Conservation (phyloP, 2,888 invertebrate genomes). For the Philaethria dido region DNA sequence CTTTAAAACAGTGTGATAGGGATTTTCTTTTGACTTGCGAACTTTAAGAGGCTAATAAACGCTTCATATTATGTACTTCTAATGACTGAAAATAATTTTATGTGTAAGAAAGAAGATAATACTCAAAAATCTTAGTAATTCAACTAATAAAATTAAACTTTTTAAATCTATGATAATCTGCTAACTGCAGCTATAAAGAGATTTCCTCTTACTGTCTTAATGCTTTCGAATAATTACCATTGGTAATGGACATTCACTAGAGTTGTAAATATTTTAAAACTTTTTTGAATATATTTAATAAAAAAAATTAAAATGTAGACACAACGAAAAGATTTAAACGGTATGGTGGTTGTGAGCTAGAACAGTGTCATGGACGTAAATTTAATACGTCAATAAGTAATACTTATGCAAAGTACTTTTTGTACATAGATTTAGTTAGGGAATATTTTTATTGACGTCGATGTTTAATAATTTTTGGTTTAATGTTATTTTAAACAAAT, state of each 20-base stretch:
- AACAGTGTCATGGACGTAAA: conserved; percentile 53
- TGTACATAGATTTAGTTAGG: conserved; percentile 1
- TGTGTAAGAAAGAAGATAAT: conserved; percentile 1
- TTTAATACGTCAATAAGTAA: neutral
- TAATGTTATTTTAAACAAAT: neutral
- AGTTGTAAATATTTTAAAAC: conserved; percentile 2
- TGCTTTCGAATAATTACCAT: neutral
- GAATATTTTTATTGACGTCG: conserved; percentile 1
- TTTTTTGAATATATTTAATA: neutral
- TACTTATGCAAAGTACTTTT: conserved; percentile 36
- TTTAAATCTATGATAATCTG: neutral
- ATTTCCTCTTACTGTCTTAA: neutral
- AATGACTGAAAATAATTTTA: conserved; percentile 19
- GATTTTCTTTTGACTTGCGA: conserved; percentile 28
- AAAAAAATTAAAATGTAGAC: neutral
- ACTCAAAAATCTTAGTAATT: conserved; percentile 2
- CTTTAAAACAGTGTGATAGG: conserved; percentile 38
- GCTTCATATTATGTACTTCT: conserved; percentile 4
- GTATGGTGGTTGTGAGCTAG: conserved; percentile 43
- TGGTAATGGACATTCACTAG: neutral
- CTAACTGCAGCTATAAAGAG: neutral
- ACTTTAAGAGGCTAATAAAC: conserved; percentile 44
- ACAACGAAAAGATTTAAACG: conserved; percentile 28
- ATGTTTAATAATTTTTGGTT: conserved; percentile 5
- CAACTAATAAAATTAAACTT: neutral